Evolutionary conservation across 1,140 invertebrate species (phyloP).

Genomic region (Episyrphus balteatus): DNA sequence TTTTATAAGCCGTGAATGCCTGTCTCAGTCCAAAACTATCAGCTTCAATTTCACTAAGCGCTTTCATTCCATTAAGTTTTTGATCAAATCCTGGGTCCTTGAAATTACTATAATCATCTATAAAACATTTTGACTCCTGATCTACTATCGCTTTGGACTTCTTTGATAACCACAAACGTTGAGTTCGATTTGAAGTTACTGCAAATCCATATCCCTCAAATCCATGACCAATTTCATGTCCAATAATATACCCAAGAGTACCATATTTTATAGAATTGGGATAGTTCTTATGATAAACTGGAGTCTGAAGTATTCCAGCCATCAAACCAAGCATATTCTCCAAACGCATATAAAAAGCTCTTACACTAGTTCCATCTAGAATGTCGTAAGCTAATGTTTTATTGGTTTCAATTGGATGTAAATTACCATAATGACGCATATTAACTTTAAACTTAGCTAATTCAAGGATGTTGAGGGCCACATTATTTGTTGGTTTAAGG

Average conservation of each 20-base stretch:
- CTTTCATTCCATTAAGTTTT: constrained; percentile 45
- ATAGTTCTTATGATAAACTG: constrained; percentile 64
- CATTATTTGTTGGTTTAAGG: constrained; percentile 4
- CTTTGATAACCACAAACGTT: constrained; percentile 55
- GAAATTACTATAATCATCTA: constrained; percentile 51
- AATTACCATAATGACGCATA: no score
- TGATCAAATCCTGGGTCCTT: constrained; percentile 39
- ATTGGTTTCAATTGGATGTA: constrained; percentile 1
- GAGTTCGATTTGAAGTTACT: constrained; percentile 43
- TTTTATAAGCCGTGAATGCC: constrained; percentile 68
- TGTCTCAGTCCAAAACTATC: constrained; percentile 83
- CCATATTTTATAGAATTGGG: not conserved
- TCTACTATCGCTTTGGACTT: constrained; percentile 41
- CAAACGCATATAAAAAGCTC: constrained; percentile 27
- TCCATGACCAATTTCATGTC: constrained; percentile 54
- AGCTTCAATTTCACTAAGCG: constrained; percentile 58
- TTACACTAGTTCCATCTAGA: constrained; percentile 21
- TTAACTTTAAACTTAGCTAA: no score
- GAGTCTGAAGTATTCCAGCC: constrained; percentile 87
- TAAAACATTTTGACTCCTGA: constrained; percentile 61
- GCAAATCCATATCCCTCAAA: constrained; percentile 48
- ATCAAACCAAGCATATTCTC: constrained; percentile 29
- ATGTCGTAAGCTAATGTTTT: constrained; percentile 21
- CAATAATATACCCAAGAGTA: constrained; percentile 30
- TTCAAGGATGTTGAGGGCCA: no score